Evolutionary conservation across 2,888 invertebrate species (phyloP).

Genomic region (Calameuta filiformis): DNA sequence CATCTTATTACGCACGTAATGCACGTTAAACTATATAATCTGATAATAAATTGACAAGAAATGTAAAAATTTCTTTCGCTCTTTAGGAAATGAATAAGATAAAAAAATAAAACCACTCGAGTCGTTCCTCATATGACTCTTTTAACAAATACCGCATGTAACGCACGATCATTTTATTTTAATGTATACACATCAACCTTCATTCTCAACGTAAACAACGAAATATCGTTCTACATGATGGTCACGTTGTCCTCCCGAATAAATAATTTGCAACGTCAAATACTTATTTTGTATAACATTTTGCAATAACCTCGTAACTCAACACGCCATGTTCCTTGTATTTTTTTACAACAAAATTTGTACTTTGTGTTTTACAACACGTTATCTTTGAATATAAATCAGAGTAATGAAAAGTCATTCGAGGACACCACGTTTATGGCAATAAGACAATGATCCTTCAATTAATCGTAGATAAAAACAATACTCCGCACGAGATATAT

Average conservation of each 20-base stretch:
- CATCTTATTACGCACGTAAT: slow-evolving; percentile 1
- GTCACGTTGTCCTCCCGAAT: neutral
- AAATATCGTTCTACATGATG: neutral
- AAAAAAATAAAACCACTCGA: neutral
- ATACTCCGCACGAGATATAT: neutral
- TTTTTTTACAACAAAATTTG: neutral
- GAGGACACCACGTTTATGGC: neutral
- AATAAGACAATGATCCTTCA: neutral
- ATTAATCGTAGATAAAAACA: neutral
- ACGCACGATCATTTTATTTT: slow-evolving; percentile 40
- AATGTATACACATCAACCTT: slow-evolving; percentile 49
- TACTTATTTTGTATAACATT: slow-evolving; percentile 6
- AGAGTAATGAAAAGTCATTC: neutral
- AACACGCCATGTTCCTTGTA: neutral
- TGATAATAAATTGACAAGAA: neutral
- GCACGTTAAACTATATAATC: neutral
- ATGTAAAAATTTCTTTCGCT: neutral
- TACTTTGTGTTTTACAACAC: neutral
- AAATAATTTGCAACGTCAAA: neutral
- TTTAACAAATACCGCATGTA: neutral
- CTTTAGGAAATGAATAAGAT: neutral
- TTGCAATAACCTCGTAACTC: slow-evolving; percentile 15
- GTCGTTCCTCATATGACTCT: neutral
- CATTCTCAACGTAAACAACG: slow-evolving; percentile 19
- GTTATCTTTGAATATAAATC: too few relatives aligned